A percentile compares a stretch with the other conserved stretches of the same genome.
phyloP scores from a whole-genome alignment of 2,797 vertebrate species.

The Jordanella pulchra region DNA sequence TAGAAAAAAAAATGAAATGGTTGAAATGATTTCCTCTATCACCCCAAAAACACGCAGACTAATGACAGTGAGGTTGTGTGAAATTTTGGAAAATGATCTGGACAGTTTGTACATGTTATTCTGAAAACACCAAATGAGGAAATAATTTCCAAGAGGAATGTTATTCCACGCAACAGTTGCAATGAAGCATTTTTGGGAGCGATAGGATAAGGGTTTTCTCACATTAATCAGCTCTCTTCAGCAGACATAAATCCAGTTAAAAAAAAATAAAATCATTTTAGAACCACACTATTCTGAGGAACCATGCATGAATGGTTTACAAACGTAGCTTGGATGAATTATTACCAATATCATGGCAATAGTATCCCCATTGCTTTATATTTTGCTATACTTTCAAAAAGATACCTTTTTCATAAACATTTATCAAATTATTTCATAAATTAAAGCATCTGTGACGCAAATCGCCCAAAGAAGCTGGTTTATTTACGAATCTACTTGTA shows the following conservation, averaged over 20 bases:
- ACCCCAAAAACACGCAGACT: neutral
- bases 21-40: neutral
- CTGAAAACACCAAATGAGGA: conserved; percentile 6
- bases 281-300: too few species aligned
- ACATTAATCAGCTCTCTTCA: neutral
- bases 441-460: neutral
- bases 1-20: neutral
- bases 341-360: neutral
- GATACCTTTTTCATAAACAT: neutral
- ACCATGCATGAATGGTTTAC: neutral
- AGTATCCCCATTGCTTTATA: neutral
- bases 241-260: neutral
- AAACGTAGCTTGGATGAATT: neutral
- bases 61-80: neutral
- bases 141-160: conserved; percentile 8
- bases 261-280: neutral
- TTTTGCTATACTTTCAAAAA: neutral
- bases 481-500: too few species aligned
- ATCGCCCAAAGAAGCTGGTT: neutral
- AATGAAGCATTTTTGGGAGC: neutral
- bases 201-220: neutral
- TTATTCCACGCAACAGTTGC: neutral
- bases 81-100: neutral
- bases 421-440: neutral
- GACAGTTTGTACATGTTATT: neutral